Evolutionary conservation across 2,888 invertebrate genomes (phyloP), one percentile per base, ranked within the genome.

Genomic region (Nomada flava): DNA sequence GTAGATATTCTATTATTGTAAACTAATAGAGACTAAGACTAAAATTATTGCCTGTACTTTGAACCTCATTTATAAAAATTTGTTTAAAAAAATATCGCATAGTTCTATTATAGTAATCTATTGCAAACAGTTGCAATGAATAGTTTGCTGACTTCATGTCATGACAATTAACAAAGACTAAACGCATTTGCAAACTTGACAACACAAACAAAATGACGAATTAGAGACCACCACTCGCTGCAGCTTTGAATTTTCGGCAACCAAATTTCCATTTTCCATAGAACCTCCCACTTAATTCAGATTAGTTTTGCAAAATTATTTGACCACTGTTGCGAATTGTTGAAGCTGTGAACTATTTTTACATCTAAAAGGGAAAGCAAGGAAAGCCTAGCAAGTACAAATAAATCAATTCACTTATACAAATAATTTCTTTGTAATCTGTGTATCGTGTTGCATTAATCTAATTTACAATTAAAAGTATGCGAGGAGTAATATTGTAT

Each of bases 101-200:
- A 36, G 36, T 36, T 36, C 36, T 36, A 0, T 7, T 15, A 4
- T 50, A 5, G 15, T 50, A 18, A 50, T 13, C 13, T 52, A 23
- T 15, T 42, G 18, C 20, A 15, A 59, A 44, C 47, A 10, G n/a
- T 4, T 23, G 18, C 15, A 1, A 10, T 5, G 23, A 29, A 2
- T 47, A 13, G 53, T 44, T 20, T 64, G 0, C n/a, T 2, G n/a
- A 13, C 65, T 62, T 44, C 7, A 52, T 0, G 13, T 26, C 23
- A n/a, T 0, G 0, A 7, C 9, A 3, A 63, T 53, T 3, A 63
- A 80, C 67, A 75, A 80, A 76, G 68, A 44, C 70, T 15, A 10
- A 72, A 36, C 68, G 62, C 47, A 81, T 80, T 68, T 20, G 36
- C 26, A 74, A 50, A 67, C 65, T 10, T 23, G 20, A 68, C 62